Conservation (phyloP, 64 coral and sea anemone species). For the Dendrophyllia cribrosa region DNA sequence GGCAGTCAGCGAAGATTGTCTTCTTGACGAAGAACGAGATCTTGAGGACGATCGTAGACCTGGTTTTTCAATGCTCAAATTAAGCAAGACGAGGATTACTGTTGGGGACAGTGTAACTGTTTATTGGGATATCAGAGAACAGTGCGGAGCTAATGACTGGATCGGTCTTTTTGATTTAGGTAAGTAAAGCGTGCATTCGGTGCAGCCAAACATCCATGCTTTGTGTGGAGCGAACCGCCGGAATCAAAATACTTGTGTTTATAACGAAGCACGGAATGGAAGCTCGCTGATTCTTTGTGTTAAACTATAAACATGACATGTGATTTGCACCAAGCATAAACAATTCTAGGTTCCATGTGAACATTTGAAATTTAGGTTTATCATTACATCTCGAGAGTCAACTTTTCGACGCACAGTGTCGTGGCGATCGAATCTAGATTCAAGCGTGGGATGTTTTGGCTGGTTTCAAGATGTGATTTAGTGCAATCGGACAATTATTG, state of each 20-base stretch:
- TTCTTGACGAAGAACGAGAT: conserved; percentile 14
- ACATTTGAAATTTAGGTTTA: not conserved
- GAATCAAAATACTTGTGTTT: conserved; percentile 16
- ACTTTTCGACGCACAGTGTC: not conserved
- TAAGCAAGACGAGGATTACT: conserved; percentile 93
- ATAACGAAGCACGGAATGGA: not conserved
- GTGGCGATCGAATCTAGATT: not conserved
- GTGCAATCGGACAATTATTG: not conserved
- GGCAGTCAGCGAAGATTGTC: conserved; percentile 71
- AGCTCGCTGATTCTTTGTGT: not conserved
- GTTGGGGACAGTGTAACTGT: conserved; percentile 98
- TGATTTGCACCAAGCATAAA: not conserved
- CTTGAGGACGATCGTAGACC: not conserved
- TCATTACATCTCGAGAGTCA: not conserved
- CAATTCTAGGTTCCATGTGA: not conserved
- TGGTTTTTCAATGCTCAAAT: conserved; percentile 91
- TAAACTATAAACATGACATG: not conserved
- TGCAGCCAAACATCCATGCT: not conserved
- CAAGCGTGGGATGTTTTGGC: not conserved
- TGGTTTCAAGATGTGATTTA: not conserved
- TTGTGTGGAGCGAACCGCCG: not conserved
- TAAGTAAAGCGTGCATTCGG: conserved; percentile 33
- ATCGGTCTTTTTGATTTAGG: conserved; percentile 97
- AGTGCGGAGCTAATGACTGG: conserved; percentile 92
- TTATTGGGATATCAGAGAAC: conserved; percentile 92